Evolutionary conservation across 2,797 vertebrate genomes (phyloP), one percentile per base, ranked within the genome.

Genomic region (Vespertilio murinus): DNA sequence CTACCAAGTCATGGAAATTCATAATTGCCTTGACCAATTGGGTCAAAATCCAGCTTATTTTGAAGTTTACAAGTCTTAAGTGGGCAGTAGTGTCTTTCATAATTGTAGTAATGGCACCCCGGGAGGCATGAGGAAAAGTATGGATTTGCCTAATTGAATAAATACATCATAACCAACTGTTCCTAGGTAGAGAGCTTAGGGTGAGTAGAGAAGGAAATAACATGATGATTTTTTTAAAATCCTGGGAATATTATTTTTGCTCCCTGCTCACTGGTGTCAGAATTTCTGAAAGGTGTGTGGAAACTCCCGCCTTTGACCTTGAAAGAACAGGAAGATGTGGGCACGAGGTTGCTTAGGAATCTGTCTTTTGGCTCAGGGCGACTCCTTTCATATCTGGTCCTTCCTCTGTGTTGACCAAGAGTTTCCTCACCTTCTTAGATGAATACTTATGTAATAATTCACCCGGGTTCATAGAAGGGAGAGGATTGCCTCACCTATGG

Each of bases 401-500:
- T 90, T 52, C 54, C 45, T 93, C 35, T 80, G 28, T 90, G 64
- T 89, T 87, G 45, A 91, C 22, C 52, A 92, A 78, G 45, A 77
- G 69, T 81, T 88, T 71, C 78, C 64, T 54, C 23, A 78, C 49
- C 54, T 91, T 91, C 73, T 90, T 82, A 93, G 82, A 93, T 92
- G 88, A 95, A 81, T 71, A 69, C 28, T 93, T 83, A 56, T 12
- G 17, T 28, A 30, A 70, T 52, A 17, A 81, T 84, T 95, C 25
- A 49, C 35, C 71, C 78, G 69, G 10, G 17, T 91, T 94, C 81
- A 88, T 82, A 33, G 42, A 77, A 38, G 35, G 73, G 47, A 45
- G 59, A 77, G 16, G 80, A 40, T 74, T 4, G 23, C 73, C 33
- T 71, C 45, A 74, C 14, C 2, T 85, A 74, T 65, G 82, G 28